Percentiles rank a stretch among this genome's conserved stretches.
phyloP scores from a whole-genome alignment of 2,113 vertebrate genomes.

The Nothobranchius kuhntae region DNA sequence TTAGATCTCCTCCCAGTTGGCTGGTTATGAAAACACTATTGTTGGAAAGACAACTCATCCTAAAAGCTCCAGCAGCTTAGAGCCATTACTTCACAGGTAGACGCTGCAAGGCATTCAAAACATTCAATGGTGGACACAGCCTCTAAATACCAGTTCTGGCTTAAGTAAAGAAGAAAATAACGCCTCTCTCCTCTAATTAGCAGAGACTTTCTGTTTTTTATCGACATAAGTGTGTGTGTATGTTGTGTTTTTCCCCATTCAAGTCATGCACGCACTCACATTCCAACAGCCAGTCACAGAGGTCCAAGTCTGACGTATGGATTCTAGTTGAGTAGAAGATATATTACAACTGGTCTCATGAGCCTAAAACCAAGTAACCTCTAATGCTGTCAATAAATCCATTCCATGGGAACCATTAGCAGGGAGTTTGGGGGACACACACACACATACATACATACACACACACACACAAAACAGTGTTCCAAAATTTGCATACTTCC shows the following conservation, averaged over 20 bases:
- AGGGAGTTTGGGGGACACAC: constrained; percentile 48
- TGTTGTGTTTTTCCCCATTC: constrained; percentile 12
- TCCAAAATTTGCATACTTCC: constrained; percentile 36
- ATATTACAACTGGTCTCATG: constrained; percentile 51
- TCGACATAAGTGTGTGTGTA: too few relatives aligned
- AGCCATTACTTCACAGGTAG: constrained; percentile 61
- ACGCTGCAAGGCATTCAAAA: constrained; percentile 36
- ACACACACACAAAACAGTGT: constrained; percentile 18
- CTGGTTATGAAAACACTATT: constrained; percentile 74
- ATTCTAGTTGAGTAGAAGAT: constrained; percentile 55
- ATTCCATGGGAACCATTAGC: constrained; percentile 66
- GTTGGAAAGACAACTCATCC: constrained; percentile 64
- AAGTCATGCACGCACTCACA: constrained; percentile 10
- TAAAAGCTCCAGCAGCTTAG: constrained; percentile 47
- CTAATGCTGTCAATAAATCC: constrained; percentile 58
- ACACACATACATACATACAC: constrained; percentile 22
- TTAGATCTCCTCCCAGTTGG: constrained; percentile 73
- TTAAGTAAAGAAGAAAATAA: constrained; percentile 2
- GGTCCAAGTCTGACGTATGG: constrained; percentile 35
- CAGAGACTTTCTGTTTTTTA: constrained; percentile 2
- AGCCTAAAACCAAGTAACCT: constrained; percentile 58
- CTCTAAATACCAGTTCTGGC: constrained; percentile 23
- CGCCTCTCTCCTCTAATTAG: neutral
- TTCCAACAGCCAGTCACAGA: constrained; percentile 19
- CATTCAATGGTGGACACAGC: constrained; percentile 29